These are phyloP conservation scores for Drosophila yooni DNA, from an alignment of 2,888 invertebrate genomes.

Conservation along the genomic window DNA sequence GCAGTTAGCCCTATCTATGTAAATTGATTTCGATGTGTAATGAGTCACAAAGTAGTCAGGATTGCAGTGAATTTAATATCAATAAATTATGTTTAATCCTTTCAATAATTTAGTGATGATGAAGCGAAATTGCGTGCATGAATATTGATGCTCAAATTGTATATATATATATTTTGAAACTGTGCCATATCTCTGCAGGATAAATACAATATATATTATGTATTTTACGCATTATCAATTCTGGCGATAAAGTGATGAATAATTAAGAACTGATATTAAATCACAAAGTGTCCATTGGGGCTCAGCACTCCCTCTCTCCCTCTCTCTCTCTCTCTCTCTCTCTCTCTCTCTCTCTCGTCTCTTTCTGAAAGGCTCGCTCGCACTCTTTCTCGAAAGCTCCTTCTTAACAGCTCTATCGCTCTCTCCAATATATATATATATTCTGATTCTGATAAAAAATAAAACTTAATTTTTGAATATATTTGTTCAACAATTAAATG, in stretches of 20 bases:
- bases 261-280: neutral
- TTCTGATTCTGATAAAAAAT: too few species aligned
- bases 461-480: too few species aligned
- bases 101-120: neutral
- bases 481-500: too few species aligned
- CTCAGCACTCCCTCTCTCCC: neutral
- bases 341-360: neutral
- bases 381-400: too few species aligned
- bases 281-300: too few species aligned
- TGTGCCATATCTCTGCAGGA: too few species aligned
- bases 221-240: neutral
- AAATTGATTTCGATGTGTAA: neutral
- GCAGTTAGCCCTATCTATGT: neutral
- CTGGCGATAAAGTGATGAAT: neutral
- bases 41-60: neutral
- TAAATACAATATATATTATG: too few species aligned
- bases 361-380: too few species aligned
- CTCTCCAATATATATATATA: too few species aligned
- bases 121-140: neutral
- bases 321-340: neutral
- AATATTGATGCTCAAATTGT: neutral
- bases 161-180: neutral
- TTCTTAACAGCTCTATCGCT: too few species aligned
- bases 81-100: neutral
- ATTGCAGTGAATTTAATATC: neutral